Base-by-base conservation (phyloP, 2,113 vertebrate genomes). In the Zosterops lateralis region DNA sequence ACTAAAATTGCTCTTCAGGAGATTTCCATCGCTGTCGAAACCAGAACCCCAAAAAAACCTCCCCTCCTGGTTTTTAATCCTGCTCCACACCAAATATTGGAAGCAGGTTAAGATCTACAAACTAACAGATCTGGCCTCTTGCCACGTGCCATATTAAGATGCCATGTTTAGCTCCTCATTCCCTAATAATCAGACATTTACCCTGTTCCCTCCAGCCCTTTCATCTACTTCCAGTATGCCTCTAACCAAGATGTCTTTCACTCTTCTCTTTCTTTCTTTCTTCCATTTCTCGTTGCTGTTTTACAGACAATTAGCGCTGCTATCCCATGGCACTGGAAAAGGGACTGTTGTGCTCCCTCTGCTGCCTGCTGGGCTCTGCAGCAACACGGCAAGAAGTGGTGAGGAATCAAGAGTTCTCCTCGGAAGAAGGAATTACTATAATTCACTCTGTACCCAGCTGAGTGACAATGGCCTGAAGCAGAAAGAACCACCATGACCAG, bases 261-360 rank as follows among this genome's bases (percentile, higher is more conserved):
- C 47, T n/a, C 57, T 22, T 45, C 76, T 50, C 76, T 34, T 24
- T 50, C 77, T 58, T 19, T 5, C 77, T 54, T 17, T 5, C 57
- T 84, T 17, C 84, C 81, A 76, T 62, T 76, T 22, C 92, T 82
- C 21, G 1, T 25, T 6, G 60, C 47, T 88, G 44, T 34, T 80
- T 38, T 14, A 36, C 53, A 40, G 14, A 28, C 64, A 25, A 48
- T 53, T 6, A 45, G 70, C 0, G 56, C 80, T 34, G 75, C 87
- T 71, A 0, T 92, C 64, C 84, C 87, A 70, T 45, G 75, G 75
- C 87, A 29, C 85, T n/a, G 74, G 50, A 56, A 65, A 80, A 87
- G 94, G 22, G 78, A 79, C 71, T 14, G 80, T 57, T 57, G 94
- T 90, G 93, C 96, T 97, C 96, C 96, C 96, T 95, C 96, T 97